Evolutionary conservation across 2,888 invertebrate genomes (phyloP).

Genomic region (Platycnemis pennipes): DNA sequence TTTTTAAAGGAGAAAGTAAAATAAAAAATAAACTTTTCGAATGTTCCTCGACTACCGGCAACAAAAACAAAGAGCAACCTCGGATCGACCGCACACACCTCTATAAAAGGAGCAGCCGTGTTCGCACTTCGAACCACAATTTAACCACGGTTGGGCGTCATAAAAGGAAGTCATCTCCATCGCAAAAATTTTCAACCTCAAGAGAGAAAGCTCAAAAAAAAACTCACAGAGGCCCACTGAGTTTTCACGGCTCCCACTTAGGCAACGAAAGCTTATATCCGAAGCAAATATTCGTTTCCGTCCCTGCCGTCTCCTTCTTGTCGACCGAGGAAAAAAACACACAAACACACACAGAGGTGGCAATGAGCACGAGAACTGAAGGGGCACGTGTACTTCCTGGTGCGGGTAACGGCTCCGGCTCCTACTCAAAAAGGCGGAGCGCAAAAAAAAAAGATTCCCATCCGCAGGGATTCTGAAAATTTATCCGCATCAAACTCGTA

Average conservation of each 20-base stretch:
- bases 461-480: not conserved
- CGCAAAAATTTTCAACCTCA: not conserved
- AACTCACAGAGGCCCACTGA: not conserved
- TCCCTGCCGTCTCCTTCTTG: not conserved
- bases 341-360: no score
- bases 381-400: not conserved
- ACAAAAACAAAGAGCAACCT: not conserved
- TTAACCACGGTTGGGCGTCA: not conserved
- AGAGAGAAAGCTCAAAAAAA: not conserved
- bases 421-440: not conserved
- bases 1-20: not conserved
- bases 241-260: not conserved
- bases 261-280: not conserved
- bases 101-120: not conserved
- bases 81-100: not conserved
- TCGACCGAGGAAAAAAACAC: not conserved
- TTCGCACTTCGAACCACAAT: not conserved
- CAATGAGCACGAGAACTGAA: not conserved
- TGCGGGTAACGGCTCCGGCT: not conserved
- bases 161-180: not conserved
- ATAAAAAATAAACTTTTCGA: not conserved
- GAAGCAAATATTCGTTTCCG: not conserved
- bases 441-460: not conserved
- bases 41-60: not conserved
- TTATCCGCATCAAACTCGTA: not conserved